Conservation (phyloP, 2,797 vertebrate species). For the Prionace glauca region DNA sequence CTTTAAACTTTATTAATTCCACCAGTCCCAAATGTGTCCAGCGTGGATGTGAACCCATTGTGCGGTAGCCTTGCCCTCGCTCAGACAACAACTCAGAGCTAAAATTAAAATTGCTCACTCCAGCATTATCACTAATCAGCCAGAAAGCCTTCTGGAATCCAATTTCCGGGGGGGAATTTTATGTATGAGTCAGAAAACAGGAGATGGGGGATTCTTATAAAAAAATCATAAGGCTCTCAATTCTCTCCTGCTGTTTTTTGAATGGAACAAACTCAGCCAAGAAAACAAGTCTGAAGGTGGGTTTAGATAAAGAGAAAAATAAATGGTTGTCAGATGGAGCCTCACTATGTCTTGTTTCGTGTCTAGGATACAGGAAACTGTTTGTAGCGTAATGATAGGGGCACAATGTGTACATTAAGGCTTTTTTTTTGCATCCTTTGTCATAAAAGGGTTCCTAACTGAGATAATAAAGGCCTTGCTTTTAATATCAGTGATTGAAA, state of each 20-base stretch:
- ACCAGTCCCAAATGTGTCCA: not conserved
- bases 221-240: not conserved
- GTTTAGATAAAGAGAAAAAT: not conserved
- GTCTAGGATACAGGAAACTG: constrained; percentile 23
- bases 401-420: constrained; percentile 35
- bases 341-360: not conserved
- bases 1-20: not conserved
- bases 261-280: not conserved
- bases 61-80: not conserved
- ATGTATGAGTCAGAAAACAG: not conserved
- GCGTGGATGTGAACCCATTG: not conserved
- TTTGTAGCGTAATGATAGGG: constrained; percentile 16
- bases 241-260: not conserved
- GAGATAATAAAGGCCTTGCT: constrained; percentile 33
- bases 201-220: not conserved
- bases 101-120: not conserved
- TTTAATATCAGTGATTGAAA: constrained; percentile 35
- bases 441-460: constrained; percentile 35
- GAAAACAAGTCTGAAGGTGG: not conserved
- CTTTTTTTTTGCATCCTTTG: not conserved
- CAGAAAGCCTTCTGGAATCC: not conserved
- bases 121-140: not conserved
- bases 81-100: not conserved
- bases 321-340: constrained; percentile 7
- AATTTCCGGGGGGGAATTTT: not conserved